Evolutionary conservation across 2,113 vertebrate genomes (phyloP), one percentile per base, ranked within the genome.

Genomic region (Hypocryptadius cinnamomeus): DNA sequence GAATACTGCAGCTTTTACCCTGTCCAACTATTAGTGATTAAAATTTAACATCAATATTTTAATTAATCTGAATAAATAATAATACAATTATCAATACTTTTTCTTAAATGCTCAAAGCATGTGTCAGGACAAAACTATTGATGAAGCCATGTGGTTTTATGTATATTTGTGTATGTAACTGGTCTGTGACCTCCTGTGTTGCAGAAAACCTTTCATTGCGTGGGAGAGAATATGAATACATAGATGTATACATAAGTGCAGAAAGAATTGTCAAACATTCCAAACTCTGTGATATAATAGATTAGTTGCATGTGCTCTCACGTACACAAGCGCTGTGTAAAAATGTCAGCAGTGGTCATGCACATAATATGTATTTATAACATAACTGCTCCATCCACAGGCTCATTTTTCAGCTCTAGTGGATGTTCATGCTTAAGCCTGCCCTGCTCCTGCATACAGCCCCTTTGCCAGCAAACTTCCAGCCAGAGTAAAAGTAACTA

Each of bases 261-360:
- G 59, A 51, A 69, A 47, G 69, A 91, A 59, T 10, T 77, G 71
- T 87, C 63, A 91, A 92, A 77, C 59, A 73, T 69, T 89, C 66
- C 35, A 87, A 25, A 56, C 1, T 1, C 39, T 51, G 14, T 39
- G 47, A 17, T 66, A 14, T 44, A 51, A 83, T 18, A 65, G 71
- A 90, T 94, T 35, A 85, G 21, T 88, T 88, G 72, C 44, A 77
- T 80, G 59, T 88, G 21, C 30, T 72, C 3, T 73, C 21, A 28
- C 1, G 0, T 69, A 69, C 70, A 68, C 70, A 91, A 57, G 35
- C 0, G 0, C 28, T 4, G 0, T 54, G 63, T 70, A 53, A 87
- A 61, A 73, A 73, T n/a, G 22, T 70, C 54, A 48, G 44, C 13
- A 13, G 40, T 50, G 28, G 30, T 87, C 54, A 73, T 21, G 37